Conservation (phyloP, 2,888 invertebrate genomes). For the Zygaena filipendulae region DNA sequence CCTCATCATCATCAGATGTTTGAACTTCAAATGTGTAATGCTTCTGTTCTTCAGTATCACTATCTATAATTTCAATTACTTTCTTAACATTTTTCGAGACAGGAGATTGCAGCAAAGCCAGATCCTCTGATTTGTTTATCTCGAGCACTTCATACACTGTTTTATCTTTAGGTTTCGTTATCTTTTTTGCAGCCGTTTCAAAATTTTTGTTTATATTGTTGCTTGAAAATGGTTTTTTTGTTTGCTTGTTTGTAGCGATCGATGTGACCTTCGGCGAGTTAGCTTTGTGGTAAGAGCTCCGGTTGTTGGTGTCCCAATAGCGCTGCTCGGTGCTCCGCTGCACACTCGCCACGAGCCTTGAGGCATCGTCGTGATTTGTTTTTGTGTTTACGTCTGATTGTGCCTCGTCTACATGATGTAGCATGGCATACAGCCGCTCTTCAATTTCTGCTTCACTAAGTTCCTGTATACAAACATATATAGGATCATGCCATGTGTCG, state of each 20-base stretch:
- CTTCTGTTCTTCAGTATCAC: constrained; percentile 23
- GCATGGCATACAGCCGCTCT: constrained; percentile 56
- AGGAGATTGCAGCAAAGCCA: constrained; percentile 40
- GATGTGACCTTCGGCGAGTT: constrained; percentile 27
- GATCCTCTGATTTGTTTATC: constrained; percentile 21
- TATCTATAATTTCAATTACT: constrained; percentile 44
- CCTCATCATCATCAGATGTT: constrained; percentile 60
- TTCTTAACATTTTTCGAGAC: constrained; percentile 34
- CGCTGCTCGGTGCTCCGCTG: constrained; percentile 42
- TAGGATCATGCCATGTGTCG: constrained; percentile 14
- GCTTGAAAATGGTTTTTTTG: constrained; percentile 15
- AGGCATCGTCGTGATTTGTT: constrained; percentile 23
- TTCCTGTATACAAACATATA: constrained; percentile 36
- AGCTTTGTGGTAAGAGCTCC: constrained; percentile 32
- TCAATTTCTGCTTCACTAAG: constrained; percentile 61
- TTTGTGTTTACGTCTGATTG: constrained; percentile 30
- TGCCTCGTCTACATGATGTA: constrained; percentile 53
- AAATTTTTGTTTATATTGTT: constrained; percentile 18
- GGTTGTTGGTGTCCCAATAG: constrained; percentile 48
- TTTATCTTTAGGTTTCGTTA: constrained; percentile 34
- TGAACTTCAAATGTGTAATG: constrained; percentile 31
- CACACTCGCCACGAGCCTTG: constrained; percentile 27
- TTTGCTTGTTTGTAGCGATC: constrained; percentile 10
- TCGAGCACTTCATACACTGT: too few species aligned
- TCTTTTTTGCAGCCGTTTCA: constrained; percentile 15